Evolutionary conservation across 2,113 vertebrate species (phyloP), one percentile per base, ranked within the genome.

Genomic region (Genyomyrus donnyi): DNA sequence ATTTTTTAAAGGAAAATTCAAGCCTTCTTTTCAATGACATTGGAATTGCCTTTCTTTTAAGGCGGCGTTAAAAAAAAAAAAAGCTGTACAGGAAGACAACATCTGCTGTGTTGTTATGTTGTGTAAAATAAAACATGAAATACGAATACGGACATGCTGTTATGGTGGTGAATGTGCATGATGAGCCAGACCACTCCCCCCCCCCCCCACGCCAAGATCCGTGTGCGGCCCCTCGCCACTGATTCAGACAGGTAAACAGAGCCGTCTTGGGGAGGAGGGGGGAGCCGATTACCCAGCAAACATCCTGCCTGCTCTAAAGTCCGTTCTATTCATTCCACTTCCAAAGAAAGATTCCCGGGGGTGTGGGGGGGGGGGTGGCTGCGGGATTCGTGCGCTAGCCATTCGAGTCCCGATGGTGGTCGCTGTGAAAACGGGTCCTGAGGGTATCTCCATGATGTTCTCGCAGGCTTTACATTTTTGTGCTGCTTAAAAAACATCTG

Each of bases 81-180:
- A 93, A 94, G 94, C 95, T 98, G 95, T 98, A 97, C 96, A 97
- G 95, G 94, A 95, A 94, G 92, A 96, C 95, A 96, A 96, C 97
- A 97, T 96, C 95, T 94, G 94, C 95, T 95, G 96, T 97, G 96
- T 97, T 97, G 95, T 97, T 97, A 96, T 95, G 96, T 97, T 97
- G 96, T 97, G 97, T 97, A 96, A 97, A 98, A 97, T 97, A 95
- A 96, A 96, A 95, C 95, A 96, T 93, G 96, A 93, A 93, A 91
- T 94, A 94, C 92, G 89, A 93, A 95, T 94, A 89, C 53, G 88
- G 87, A 91, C 91, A 89, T 91, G 92, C 92, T 94, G 92, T 94
- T 90, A 87, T 86, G 91, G 66, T 89, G 89, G 48, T 90, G 27
- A 89, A 80, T 84, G 13, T 35, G 52, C 88, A 13, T 21, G 31